Base-by-base conservation (phyloP, 1,140 invertebrate genomes). In the Teleogryllus occipitalis region DNA sequence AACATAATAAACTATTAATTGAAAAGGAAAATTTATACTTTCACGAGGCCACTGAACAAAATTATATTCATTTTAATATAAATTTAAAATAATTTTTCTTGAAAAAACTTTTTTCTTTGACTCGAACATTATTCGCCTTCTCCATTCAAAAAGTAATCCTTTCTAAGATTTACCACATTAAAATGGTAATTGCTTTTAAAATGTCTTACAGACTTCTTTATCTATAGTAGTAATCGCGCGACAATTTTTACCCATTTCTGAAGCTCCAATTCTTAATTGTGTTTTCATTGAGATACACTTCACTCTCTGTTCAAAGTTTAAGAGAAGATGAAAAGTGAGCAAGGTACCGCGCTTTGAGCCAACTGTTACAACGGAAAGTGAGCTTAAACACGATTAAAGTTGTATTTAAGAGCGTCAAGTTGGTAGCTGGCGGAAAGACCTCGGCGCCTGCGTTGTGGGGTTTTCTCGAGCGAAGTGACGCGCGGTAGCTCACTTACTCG, bases 311-410 rank as follows among this genome's bases (percentile, higher is more conserved):
- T 18, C 54, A 2, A 65, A 65, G 54, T 65, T 65, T 65, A 65
- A 7, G 18, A 65, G 54, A 65, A 65, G 54, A 65, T 65, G 54
- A 65, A 65, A 65, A 65, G 54, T 65, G 54, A 65, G 54, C 10
- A 65, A 65, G 54, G 18, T 14, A 65, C 10, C 54, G 54, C 7
- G 54, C 2, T 65, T 65, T 65, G 54, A 65, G 54, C 54, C 54
- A 65, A 65, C 54, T 65, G 54, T 65, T 65, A 65, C 54, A 65
- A 65, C 10, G 54, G 54, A 65, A 65, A 65, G 54, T 3, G 7
- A 65, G 54, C 54, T 65, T 65, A 65, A 65, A 65, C 54, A 65
- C 54, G 54, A 65, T 65, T 65, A 65, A 65, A 65, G 54, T 65
- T 65, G 54, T 65, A 7, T 65, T 65, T 65, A 65, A 65, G 18